Base-by-base conservation (phyloP, 2,113 vertebrate species). In the Micronisus gabar region DNA sequence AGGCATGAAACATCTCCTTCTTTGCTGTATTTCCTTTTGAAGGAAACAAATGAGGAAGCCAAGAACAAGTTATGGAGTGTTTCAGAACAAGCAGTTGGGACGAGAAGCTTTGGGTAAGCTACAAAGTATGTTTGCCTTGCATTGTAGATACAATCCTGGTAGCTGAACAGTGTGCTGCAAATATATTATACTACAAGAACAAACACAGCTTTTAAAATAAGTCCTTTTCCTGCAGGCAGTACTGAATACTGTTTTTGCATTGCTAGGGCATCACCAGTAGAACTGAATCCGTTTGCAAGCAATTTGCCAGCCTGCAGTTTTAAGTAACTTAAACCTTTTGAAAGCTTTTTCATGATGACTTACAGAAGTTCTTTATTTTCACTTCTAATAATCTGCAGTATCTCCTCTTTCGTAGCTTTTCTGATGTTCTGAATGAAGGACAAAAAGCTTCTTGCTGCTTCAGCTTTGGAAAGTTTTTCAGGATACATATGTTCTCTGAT, bases 301-400 rank as follows among this genome's bases (percentile, higher is more conserved):
- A 36, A 41, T 47, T 61, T 86, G 18, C 20, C n/a, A 13, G 78
- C 50, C 45, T 50, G 55, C 26, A 40, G 34, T 68, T 81, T 83
- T 72, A 53, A 63, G 41, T 43, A 88, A 65, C 32, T 79, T 65
- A 61, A 92, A 63, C 9, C 1, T 72, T 90, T 34, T 81, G 29
- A 85, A 91, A 85, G 36, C 43, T 59, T 45, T 11, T 48, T 91
- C 20, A 65, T 9, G 15, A 34, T 36, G 63, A 96, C 98, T 99
- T 98, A 99, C 99, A 99, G 98, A 70, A 99, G 61, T 22, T 98
- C 98, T 81, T 99, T 99, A 58, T 97, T 99, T 97, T 99, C 99
- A 59, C 95, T 98, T 95, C 94, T 98, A 55, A 99, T 95, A 68
- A 99, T 93, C 74, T 98, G 97, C 78, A 99, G 98, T 94, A 99